Evolutionary conservation across 2,888 invertebrate species (phyloP), one percentile per base, ranked within the genome.

Genomic region (Aphidius colemani): DNA sequence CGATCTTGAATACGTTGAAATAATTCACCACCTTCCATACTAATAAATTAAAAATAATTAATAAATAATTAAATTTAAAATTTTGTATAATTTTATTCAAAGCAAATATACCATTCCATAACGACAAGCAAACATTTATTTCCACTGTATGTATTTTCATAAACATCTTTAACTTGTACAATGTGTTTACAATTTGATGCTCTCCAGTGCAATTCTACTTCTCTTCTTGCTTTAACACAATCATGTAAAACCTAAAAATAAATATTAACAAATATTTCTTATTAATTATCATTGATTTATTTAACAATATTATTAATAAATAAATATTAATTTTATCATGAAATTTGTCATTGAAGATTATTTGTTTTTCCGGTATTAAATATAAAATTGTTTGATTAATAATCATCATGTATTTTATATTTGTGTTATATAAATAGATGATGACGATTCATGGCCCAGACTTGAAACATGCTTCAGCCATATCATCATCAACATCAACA

Each of bases 1-100:
- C 94, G 88, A 73, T 97, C 96, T 85, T 99, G 98, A 79, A 99
- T 99, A 78, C 97, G 88, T 80, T 94, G 93, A 85, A 99, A 99
- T 65, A 99, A 86, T 82, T 99, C 98, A 1, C 98, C 98, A 6
- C 98, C 98, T 81, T 95, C 95, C 98, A 99, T 98, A 76, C 92
- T 41, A 11, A 41, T 51, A 45, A 39, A 39, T 9, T 7, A 6
- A 39, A 10, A 7, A n/a, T 0, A 30, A 48, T 2, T 53, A 11
- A 46, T 60, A 48, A 59, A 50, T 43, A 41, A 58, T 41, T n/a
- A 7, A 43, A 56, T 10, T 43, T 43, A n/a, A 7, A 10, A 45
- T 41, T 49, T n/a, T 50, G 13, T 7, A 30, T 9, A 64, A 53
- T 53, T 53, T 59, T 18, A 18, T 18, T 53, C 7, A 51, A 64